Evolutionary conservation across 2,113 vertebrate species (phyloP), one percentile per base, ranked within the genome.

Genomic region (Cyprinodon tularosa): DNA sequence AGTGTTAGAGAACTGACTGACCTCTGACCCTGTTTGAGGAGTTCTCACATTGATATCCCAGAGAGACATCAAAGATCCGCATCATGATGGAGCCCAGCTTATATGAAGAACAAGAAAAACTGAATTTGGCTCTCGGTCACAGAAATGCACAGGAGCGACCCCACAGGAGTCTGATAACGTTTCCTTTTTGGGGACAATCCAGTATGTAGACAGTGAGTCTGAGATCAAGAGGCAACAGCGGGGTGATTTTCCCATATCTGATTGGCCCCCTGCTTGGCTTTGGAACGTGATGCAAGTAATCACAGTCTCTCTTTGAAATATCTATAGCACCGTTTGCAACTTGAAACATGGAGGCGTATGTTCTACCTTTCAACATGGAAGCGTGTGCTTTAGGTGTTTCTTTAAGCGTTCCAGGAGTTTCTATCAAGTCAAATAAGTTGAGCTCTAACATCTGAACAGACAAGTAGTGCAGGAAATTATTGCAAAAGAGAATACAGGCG

Each of bases 221-320:
- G 62, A 68, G 83, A 85, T 81, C 74, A 77, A 86, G 74, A 76
- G 22, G 74, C 15, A 50, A 68, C 70, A 60, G 70, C 81, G 61
- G 80, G 80, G 83, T 83, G 87, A 67, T 70, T 75, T 80, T 74
- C 42, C 69, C 73, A 1, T 89, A 90, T 92, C 92, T 89, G 91
- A 92, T 90, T 80, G 90, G 90, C 83, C 36, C 38, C 66, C 76
- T 81, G 60, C 50, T 81, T 84, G 17, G 12, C 15, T 66, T 86
- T 92, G 93, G 88, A 93, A 88, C 78, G 38, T 81, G 87, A 92
- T 93, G 84, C 79, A 80, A 88, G 80, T 80, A 90, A 90, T 89
- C 78, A 83, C 65, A 68, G 59, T 44, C 29, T 74, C 59, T 73
- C 84, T 93, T 92, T 90, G 88, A 93, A 92, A 91, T 85, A 82